Evolutionary conservation across 2,888 invertebrate genomes (phyloP).

Genomic region (Dryadula phaetusa): DNA sequence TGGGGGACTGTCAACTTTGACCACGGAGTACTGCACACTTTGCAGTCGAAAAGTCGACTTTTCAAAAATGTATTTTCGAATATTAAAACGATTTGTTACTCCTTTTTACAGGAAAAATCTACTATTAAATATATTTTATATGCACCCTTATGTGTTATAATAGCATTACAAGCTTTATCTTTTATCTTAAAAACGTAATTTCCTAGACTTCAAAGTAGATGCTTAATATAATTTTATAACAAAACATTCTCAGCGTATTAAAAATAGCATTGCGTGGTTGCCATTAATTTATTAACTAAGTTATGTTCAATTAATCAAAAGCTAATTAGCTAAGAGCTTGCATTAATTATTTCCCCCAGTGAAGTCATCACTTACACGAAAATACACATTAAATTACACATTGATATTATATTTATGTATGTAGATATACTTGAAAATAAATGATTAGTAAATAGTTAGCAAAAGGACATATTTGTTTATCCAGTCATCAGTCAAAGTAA

Average conservation of each 20-base stretch:
- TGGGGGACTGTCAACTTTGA: too few species aligned
- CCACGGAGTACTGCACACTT: too few species aligned
- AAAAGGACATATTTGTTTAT: constrained; percentile 8
- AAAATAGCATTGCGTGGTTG: constrained; percentile 14
- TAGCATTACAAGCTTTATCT: too few species aligned
- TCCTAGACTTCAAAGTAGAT: too few species aligned
- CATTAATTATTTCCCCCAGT: constrained; percentile 1
- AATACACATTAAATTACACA: too few species aligned
- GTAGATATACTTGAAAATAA: background rate
- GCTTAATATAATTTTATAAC: background rate
- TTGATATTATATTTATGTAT: background rate
- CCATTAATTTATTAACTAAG: constrained; percentile 13
- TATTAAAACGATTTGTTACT: too few species aligned
- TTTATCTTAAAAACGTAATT: too few species aligned
- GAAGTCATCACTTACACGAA: constrained; percentile 1
- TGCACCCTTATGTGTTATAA: too few species aligned
- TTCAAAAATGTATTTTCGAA: too few species aligned
- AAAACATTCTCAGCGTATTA: constrained; percentile 2
- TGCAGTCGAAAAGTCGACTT: too few species aligned
- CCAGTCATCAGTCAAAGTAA: background rate
- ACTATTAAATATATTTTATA: too few species aligned
- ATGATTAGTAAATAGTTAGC: background rate
- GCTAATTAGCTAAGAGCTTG: constrained; percentile 8
- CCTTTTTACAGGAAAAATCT: too few species aligned
- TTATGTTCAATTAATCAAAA: constrained; percentile 18